A percentile compares a stretch with the other conserved stretches of the same genome.
Conservation (phyloP, 2,888 invertebrate genomes). For the Eurytoma californica region DNA sequence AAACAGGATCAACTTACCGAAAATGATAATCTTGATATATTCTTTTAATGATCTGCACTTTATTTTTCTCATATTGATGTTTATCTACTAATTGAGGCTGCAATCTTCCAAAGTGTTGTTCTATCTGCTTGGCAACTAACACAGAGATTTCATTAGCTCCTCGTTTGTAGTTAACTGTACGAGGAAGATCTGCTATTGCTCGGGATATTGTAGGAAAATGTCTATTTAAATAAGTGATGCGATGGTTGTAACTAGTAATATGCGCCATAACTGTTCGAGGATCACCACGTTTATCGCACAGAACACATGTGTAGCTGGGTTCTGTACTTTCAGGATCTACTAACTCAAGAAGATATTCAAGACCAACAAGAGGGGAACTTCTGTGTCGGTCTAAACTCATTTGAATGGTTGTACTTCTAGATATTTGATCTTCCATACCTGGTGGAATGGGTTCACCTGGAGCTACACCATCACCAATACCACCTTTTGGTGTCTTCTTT, state of each 20-base stretch:
- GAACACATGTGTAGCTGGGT: slow-evolving; percentile 85
- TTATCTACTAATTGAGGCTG: slow-evolving; percentile 82
- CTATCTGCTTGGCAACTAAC: slow-evolving; percentile 82
- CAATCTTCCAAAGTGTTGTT: slow-evolving; percentile 84
- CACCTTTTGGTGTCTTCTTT: slow-evolving; percentile 61
- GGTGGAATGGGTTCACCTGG: slow-evolving; percentile 84
- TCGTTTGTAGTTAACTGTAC: slow-evolving; percentile 77
- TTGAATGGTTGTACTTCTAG: slow-evolving; percentile 76
- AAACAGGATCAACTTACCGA: slow-evolving; percentile 70
- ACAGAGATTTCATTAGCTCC: slow-evolving; percentile 74
- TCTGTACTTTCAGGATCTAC: slow-evolving; percentile 81
- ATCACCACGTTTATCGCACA: slow-evolving; percentile 88
- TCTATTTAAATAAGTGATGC: slow-evolving; percentile 82
- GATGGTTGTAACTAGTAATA: slow-evolving; percentile 86
- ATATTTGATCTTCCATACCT: slow-evolving; percentile 82
- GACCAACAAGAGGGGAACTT: slow-evolving; percentile 80
- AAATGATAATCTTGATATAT: slow-evolving; percentile 83
- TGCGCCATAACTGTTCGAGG: slow-evolving; percentile 87
- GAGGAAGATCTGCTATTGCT: slow-evolving; percentile 79
- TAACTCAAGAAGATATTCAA: slow-evolving; percentile 88
- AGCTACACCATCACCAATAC: slow-evolving; percentile 71
- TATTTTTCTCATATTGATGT: slow-evolving; percentile 82
- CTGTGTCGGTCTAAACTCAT: slow-evolving; percentile 77
- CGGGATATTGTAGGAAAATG: slow-evolving; percentile 80
- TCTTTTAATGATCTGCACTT: slow-evolving; percentile 78